Evolutionary conservation across 2,113 vertebrate genomes (phyloP).

Genomic region (Brachypodius melanocephalos): DNA sequence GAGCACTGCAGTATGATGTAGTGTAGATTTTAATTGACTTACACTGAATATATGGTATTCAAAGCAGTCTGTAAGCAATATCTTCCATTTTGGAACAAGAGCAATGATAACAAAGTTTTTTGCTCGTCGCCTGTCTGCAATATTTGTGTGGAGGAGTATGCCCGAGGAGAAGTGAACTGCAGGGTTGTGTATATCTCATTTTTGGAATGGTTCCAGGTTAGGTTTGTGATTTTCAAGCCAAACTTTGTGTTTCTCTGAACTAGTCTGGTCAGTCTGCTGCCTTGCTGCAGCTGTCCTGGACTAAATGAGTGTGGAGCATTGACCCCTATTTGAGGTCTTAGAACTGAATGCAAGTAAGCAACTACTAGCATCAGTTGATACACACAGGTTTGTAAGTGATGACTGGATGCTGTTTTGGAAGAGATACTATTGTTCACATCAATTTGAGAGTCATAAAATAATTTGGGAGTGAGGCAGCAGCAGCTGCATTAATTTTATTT

Average conservation of each 20-base stretch:
- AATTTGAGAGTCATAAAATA: neutral
- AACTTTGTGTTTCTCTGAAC: neutral
- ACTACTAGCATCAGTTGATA: neutral
- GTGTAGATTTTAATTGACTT: neutral
- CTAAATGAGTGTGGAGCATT: neutral
- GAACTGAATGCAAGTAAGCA: neutral
- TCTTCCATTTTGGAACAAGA: neutral
- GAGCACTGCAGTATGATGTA: neutral
- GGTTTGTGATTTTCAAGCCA: neutral
- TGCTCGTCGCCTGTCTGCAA: neutral
- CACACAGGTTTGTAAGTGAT: neutral
- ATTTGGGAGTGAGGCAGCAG: neutral
- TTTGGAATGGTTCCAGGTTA: neutral
- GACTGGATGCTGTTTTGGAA: neutral
- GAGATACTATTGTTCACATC: neutral
- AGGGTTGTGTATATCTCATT: neutral
- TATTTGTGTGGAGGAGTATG: neutral
- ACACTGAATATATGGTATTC: neutral
- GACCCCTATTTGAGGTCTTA: neutral
- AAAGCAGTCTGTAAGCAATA: neutral
- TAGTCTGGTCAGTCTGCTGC: neutral
- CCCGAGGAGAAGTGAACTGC: neutral
- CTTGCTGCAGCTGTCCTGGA: neutral
- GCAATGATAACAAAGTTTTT: neutral
- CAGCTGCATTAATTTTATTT: neutral